phyloP scores from a whole-genome alignment of 53 echinoderm and acorn worm genomes.

The Temnopleurus reevesii region DNA sequence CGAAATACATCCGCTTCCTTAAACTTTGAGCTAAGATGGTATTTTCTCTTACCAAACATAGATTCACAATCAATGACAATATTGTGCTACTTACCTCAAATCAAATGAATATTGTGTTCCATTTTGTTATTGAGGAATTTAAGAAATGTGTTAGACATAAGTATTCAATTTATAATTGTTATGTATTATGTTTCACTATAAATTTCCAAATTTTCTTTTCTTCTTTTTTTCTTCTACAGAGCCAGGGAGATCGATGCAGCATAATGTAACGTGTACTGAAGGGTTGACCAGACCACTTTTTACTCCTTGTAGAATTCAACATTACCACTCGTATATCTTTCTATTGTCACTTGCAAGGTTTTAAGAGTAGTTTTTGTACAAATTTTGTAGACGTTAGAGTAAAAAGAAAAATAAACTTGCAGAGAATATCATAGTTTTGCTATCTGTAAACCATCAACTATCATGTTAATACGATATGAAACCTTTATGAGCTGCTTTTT shows the following conservation, averaged over 20 bases:
- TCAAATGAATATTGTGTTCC: too few relatives aligned
- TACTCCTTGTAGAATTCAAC: constrained; percentile 26
- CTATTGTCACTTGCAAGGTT: neutral
- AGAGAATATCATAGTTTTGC: neutral
- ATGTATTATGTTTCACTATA: too few relatives aligned
- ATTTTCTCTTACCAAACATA: too few relatives aligned
- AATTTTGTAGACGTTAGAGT: neutral
- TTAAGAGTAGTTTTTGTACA: constrained; percentile 51
- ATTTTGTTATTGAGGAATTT: too few relatives aligned
- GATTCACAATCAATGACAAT: too few relatives aligned
- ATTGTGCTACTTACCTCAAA: too few relatives aligned
- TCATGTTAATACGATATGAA: neutral
- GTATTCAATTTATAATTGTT: too few relatives aligned
- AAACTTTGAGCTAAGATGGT: too few relatives aligned
- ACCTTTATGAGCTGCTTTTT: neutral
- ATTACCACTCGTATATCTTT: constrained; percentile 28
- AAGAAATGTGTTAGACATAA: too few relatives aligned
- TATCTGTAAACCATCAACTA: neutral
- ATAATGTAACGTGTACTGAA: constrained; percentile 5
- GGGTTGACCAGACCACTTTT: neutral
- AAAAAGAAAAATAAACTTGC: neutral
- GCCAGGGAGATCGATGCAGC: constrained; percentile 17
- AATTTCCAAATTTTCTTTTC: too few relatives aligned
- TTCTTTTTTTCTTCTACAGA: neutral
- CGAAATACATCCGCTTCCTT: too few relatives aligned